phyloP scores from a whole-genome alignment of 2,888 invertebrate genomes.

The Dilophus febrilis region DNA sequence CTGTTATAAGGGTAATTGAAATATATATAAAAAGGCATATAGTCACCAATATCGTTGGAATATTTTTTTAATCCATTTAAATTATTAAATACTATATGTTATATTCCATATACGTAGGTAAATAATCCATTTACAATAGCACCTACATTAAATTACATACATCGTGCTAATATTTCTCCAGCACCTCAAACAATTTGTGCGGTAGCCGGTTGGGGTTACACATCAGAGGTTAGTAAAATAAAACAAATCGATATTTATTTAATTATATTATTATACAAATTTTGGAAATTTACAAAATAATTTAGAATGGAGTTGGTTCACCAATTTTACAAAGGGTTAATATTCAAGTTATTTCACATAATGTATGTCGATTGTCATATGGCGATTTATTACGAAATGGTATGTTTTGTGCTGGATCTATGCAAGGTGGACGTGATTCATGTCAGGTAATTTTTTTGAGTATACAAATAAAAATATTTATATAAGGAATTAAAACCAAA shows the following conservation, averaged over 20 bases:
- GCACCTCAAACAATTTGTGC: constrained; percentile 1
- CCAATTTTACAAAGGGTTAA: constrained; percentile 5
- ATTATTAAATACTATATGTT: no score
- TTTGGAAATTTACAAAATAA: no score
- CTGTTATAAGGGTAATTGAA: constrained; percentile 4
- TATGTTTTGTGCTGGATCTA: constrained; percentile 8
- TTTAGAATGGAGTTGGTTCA: neutral
- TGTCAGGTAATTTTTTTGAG: constrained; percentile 3
- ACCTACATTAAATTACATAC: no score
- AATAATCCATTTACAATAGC: neutral
- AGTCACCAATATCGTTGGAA: neutral
- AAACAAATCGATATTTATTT: no score
- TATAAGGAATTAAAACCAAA: neutral
- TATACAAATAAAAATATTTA: no score
- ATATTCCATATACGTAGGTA: no score
- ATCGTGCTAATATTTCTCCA: neutral
- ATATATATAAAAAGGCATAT: neutral
- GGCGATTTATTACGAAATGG: neutral
- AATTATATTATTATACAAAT: no score
- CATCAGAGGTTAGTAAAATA: neutral
- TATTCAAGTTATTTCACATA: neutral
- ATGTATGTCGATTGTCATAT: neutral
- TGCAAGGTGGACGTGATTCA: constrained; percentile 8
- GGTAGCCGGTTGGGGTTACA: constrained; percentile 6
- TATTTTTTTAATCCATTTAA: no score